These are phyloP conservation scores for Electrona antarctica DNA, from an alignment of 2,113 vertebrate species.

Conservation along the genomic window DNA sequence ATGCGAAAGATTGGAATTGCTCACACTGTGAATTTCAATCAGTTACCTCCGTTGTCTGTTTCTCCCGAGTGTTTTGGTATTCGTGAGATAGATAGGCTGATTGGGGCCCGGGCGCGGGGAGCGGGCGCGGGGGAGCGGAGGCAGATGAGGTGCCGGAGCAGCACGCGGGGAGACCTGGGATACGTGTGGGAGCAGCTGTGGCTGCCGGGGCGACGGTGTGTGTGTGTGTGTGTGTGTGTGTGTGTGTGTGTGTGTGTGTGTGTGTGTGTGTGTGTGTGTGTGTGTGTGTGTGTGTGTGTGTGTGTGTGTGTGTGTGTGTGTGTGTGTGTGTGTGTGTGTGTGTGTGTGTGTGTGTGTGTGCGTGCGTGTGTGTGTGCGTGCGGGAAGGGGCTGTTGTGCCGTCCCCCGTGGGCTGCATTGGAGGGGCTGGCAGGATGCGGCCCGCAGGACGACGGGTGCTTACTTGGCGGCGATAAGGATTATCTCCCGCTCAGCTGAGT, in stretches of 20 bases:
- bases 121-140: background rate
- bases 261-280: slow-evolving; percentile 13
- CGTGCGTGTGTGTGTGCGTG: slow-evolving; percentile 5
- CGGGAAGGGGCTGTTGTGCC: background rate
- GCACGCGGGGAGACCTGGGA: slow-evolving; percentile 15
- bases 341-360: slow-evolving; percentile 13
- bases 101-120: slow-evolving; percentile 21
- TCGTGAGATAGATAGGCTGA: slow-evolving; percentile 40
- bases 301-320: no score
- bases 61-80: slow-evolving; percentile 33
- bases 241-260: slow-evolving; percentile 1
- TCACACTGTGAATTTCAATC: slow-evolving; percentile 64
- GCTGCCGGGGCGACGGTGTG: background rate
- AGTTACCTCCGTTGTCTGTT: slow-evolving; percentile 54
- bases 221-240: slow-evolving; percentile 16
- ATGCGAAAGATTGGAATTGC: slow-evolving; percentile 51
- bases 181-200: no score
- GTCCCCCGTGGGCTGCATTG: slow-evolving; percentile 18
- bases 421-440: slow-evolving; percentile 5
- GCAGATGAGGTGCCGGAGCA: slow-evolving; percentile 16
- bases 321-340: slow-evolving; percentile 36
- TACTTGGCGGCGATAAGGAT: slow-evolving; percentile 3
- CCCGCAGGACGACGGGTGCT: background rate
- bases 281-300: slow-evolving; percentile 1
- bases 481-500: slow-evolving; percentile 12